Percentiles rank a stretch among this genome's conserved stretches.
phyloP scores from a whole-genome alignment of 2,113 vertebrate genomes.

The Porphyrio hochstetteri region DNA sequence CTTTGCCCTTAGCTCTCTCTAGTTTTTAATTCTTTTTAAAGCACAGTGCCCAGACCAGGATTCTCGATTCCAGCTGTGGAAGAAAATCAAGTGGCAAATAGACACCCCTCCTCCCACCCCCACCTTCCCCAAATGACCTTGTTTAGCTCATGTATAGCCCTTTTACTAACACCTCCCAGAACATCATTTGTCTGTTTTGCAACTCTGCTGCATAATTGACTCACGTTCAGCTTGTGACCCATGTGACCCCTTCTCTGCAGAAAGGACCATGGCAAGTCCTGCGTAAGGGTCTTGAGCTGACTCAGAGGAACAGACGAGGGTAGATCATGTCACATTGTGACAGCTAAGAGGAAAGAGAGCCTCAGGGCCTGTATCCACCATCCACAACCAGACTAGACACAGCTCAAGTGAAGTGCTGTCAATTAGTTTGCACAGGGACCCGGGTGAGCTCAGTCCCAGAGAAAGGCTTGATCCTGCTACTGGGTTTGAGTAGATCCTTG shows the following conservation, averaged over 20 bases:
- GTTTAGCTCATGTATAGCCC: background rate
- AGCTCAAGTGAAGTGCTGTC: background rate
- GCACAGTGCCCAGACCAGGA: background rate
- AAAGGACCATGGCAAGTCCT: rapidly evolving
- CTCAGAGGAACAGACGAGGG: background rate
- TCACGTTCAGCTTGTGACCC: background rate
- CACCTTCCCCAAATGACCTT: background rate
- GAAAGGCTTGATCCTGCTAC: background rate
- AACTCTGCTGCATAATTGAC: background rate
- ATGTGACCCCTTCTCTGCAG: background rate
- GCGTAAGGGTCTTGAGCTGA: background rate
- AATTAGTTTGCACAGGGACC: background rate
- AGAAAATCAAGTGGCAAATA: background rate
- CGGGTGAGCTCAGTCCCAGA: background rate
- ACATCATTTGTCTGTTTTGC: background rate
- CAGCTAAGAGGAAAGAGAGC: background rate
- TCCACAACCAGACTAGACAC: background rate
- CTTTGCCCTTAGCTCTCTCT: background rate
- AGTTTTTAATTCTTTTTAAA: background rate
- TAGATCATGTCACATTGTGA: background rate
- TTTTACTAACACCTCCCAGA: background rate
- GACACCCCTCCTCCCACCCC: no score
- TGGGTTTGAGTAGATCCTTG: background rate
- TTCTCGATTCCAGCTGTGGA: background rate
- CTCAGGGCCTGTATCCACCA: background rate